A percentile compares a stretch with the other conserved stretches of the same genome.
Conservation (phyloP, 2,888 invertebrate species). For the Schrankia costaestrigalis region DNA sequence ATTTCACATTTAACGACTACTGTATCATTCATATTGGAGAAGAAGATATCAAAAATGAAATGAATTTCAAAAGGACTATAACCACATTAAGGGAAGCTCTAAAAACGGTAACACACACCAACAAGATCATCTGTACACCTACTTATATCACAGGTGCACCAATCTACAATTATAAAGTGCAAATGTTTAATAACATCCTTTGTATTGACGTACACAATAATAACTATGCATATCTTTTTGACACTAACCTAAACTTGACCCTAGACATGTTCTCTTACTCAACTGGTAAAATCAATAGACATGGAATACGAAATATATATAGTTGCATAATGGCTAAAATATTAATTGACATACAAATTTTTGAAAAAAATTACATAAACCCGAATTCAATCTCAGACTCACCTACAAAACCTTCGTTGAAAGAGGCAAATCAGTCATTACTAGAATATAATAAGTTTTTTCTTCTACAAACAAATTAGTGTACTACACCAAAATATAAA, state of each 20-base stretch:
- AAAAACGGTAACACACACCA: constrained; percentile 2
- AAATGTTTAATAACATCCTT: constrained; percentile 8
- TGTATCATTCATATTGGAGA: not conserved
- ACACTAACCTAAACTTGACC: not conserved
- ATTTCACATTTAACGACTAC: not conserved
- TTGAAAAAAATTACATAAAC: no score
- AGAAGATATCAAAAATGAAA: not conserved
- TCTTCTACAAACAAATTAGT: no score
- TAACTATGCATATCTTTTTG: constrained; percentile 1
- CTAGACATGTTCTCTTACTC: constrained; percentile 5
- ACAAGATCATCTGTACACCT: constrained; percentile 8
- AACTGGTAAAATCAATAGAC: constrained; percentile 9
- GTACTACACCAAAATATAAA: no score
- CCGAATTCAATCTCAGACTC: no score
- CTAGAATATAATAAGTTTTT: no score
- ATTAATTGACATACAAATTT: no score
- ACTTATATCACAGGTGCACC: constrained; percentile 10
- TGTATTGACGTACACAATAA: constrained; percentile 2
- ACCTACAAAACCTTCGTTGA: no score
- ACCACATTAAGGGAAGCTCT: not conserved
- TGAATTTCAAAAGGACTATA: not conserved
- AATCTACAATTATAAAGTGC: constrained; percentile 11
- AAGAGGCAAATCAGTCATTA: no score
- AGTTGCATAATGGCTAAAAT: no score
- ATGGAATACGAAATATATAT: constrained; percentile 5